Base-by-base conservation (phyloP, 64 coral and sea anemone genomes). In the Cladopsammia gracilis region DNA sequence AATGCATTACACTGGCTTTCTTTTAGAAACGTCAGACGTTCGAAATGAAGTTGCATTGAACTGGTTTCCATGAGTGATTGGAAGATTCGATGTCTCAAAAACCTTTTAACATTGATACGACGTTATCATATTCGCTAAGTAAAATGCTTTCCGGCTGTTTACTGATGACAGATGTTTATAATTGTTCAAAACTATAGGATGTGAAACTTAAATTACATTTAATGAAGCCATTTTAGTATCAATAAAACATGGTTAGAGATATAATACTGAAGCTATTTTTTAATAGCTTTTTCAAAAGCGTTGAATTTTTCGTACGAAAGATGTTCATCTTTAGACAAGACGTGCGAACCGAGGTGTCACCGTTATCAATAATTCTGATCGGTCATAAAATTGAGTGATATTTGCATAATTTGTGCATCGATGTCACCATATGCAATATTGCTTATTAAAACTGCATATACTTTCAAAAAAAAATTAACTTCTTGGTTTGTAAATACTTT, bases 371-470 rank as follows among this genome's bases (percentile, higher is more conserved):
- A 34, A 49, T 68, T n/a, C 16, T 12, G 8, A 84, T 84, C 62
- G 50, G 62, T 10, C 66, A 75, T 75, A 24, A 68, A 84, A 20
- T 67, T 12, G 34, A 49, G 62, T 84, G 19, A 80, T 68, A 84
- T 84, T 84, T 67, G 80, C 80, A 84, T 84, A 84, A 84, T 84
- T 16, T 49, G 75, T 24, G 75, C 19, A 77, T 48, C 46, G 34
- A 46, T 49, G 62, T 48, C 72, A 49, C 6, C 6, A 9, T 49
- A 48, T 5, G 18, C 15, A 12, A 20, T 75, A 50, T 49, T 72
- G 70, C 12, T 72, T 48, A 43, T 34, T 34, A 34, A 34, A 34
- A 72, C 19, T 11, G n/a, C 24, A 57, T 43, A 11, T 16, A 51
- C 11, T 26, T 59, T 82, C 15, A 82, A 67, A 59, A 51, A 84